These are phyloP conservation scores for Gymnoscopelus braueri DNA, from an alignment of 2,797 vertebrate genomes.

Conservation along the genomic window DNA sequence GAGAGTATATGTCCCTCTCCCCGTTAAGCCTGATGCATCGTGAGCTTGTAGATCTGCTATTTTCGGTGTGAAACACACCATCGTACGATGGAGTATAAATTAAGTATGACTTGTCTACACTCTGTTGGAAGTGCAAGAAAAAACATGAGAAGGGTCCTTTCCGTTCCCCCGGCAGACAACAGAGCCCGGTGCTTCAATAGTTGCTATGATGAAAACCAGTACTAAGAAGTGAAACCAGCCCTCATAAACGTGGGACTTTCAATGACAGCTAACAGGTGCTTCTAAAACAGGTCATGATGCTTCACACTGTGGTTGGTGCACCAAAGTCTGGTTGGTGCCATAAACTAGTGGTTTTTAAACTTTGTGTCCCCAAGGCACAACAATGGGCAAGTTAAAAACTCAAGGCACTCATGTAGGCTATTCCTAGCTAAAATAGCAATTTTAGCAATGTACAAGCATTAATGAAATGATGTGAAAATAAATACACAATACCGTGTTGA, in stretches of 20 bases:
- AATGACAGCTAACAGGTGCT: conserved; percentile 56
- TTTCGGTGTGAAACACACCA: too few relatives aligned
- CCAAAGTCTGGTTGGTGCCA: background rate
- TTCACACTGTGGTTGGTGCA: background rate
- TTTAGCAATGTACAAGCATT: too few relatives aligned
- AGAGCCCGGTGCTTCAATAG: conserved; percentile 9
- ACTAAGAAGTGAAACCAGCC: conserved; percentile 75
- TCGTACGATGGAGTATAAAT: too few relatives aligned
- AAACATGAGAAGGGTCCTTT: too few relatives aligned
- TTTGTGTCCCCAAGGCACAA: too few relatives aligned
- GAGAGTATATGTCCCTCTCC: background rate
- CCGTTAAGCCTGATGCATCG: background rate
- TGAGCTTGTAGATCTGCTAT: background rate
- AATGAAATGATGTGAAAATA: too few relatives aligned
- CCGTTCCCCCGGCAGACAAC: background rate
- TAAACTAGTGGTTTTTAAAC: too few relatives aligned
- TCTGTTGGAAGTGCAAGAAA: too few relatives aligned
- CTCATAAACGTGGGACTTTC: conserved; percentile 57
- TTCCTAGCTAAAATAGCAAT: too few relatives aligned
- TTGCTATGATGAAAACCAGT: conserved; percentile 56
- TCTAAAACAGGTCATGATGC: conserved; percentile 1
- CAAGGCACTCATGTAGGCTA: too few relatives aligned
- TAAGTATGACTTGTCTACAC: too few relatives aligned
- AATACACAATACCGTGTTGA: background rate
- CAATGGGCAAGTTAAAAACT: too few relatives aligned